phyloP scores from a whole-genome alignment of 2,888 invertebrate species.

The Drosophila prostipennis region DNA sequence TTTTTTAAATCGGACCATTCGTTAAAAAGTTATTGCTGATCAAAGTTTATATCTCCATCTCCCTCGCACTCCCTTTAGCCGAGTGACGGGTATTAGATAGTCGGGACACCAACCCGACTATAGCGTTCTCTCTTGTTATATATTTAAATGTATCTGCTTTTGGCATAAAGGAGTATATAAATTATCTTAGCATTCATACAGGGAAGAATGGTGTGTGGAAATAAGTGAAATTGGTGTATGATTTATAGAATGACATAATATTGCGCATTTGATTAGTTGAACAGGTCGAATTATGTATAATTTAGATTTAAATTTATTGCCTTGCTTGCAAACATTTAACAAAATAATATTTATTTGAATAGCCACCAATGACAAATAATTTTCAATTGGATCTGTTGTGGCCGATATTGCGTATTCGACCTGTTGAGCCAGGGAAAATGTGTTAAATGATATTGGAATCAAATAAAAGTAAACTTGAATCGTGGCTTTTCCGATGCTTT shows the following conservation, averaged over 20 bases:
- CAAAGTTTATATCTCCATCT: no score
- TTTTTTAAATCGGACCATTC: no score
- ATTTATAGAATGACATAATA: background rate
- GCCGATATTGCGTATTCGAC: no score
- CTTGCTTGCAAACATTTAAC: background rate
- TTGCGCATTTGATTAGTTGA: background rate
- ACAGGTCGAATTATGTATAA: background rate
- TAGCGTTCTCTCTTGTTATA: no score
- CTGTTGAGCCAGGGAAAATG: background rate
- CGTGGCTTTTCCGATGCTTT: background rate
- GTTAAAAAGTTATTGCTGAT: no score
- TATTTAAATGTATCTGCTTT: background rate
- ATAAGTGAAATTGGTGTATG: background rate
- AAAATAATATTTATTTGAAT: background rate
- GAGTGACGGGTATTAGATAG: no score
- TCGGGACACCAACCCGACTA: no score
- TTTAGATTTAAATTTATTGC: background rate
- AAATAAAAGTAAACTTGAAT: background rate
- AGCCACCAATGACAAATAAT: background rate
- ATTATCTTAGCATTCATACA: background rate
- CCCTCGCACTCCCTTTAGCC: no score
- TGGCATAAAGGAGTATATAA: background rate
- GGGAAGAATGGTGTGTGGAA: background rate
- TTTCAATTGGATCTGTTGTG: background rate
- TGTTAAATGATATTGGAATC: background rate